phyloP scores from a whole-genome alignment of 2,797 vertebrate species.

The Smutsia gigantea region DNA sequence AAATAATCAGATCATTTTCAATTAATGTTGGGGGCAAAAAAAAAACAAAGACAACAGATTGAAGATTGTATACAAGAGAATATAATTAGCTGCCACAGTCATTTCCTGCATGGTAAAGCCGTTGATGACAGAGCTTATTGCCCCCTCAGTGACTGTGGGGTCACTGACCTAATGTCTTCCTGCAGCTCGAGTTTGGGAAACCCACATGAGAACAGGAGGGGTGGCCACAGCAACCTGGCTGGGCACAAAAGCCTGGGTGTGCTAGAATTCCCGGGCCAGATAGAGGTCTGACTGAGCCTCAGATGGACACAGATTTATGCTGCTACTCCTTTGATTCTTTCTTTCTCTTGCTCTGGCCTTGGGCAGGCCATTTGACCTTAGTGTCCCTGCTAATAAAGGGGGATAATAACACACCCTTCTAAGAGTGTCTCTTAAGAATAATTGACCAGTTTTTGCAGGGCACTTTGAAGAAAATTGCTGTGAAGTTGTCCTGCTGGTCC shows the following conservation, averaged over 20 bases:
- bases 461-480: conserved; percentile 78
- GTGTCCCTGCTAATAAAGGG: conserved; percentile 65
- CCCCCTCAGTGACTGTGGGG: background rate
- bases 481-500: conserved; percentile 3
- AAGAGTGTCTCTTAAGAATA: conserved; percentile 58
- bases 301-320: background rate
- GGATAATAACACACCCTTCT: conserved; percentile 54
- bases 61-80: background rate
- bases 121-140: background rate
- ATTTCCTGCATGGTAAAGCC: background rate
- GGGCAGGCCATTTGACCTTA: conserved; percentile 56
- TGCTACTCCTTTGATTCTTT: background rate
- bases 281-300: background rate
- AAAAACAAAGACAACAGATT: background rate
- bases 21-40: background rate
- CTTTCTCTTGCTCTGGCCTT: background rate
- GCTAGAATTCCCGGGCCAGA: background rate
- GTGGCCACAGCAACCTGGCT: rapidly evolving
- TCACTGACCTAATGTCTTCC: background rate
- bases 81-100: background rate
- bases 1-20: background rate
- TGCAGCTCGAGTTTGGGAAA: background rate
- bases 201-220: background rate
- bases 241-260: background rate
- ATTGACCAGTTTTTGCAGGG: conserved; percentile 60